Percentiles rank a stretch among this genome's conserved stretches.
Conservation (phyloP, 2,888 invertebrate genomes). For the Zaprionus obscuricornis region DNA sequence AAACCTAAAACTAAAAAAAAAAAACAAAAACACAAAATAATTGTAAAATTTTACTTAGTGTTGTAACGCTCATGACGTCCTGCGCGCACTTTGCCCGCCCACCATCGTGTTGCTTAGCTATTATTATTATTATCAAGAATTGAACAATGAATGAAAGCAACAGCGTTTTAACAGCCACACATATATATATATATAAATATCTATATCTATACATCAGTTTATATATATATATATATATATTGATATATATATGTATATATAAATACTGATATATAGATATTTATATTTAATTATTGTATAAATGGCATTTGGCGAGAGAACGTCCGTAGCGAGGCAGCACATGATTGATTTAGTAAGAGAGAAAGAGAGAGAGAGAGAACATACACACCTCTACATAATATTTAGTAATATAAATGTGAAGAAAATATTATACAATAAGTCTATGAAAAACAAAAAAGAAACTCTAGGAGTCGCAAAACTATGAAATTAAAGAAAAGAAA, state of each 20-base stretch:
- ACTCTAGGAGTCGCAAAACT: constrained; percentile 66
- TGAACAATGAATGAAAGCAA: constrained; percentile 16
- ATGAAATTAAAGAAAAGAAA: constrained; percentile 63
- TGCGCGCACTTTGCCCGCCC: constrained; percentile 65
- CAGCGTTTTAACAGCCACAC: constrained; percentile 48
- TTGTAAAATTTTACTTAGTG: constrained; percentile 79
- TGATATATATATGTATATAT: constrained; percentile 14
- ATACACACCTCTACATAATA: constrained; percentile 70
- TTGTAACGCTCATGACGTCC: constrained; percentile 77
- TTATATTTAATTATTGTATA: constrained; percentile 58
- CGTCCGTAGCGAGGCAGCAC: constrained; percentile 50
- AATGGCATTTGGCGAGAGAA: constrained; percentile 48
- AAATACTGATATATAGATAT: constrained; percentile 4
- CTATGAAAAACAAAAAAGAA: constrained; percentile 61
- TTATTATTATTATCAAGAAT: constrained; percentile 24
- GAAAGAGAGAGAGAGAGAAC: constrained; percentile 37
- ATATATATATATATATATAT: constrained; percentile 24
- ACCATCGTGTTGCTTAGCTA: constrained; percentile 62
- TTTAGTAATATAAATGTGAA: constrained; percentile 75
- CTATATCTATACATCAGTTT: constrained; percentile 9
- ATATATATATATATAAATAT: constrained; percentile 3
- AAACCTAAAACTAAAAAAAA: too few species aligned
- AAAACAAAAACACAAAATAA: too few species aligned
- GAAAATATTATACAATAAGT: constrained; percentile 69
- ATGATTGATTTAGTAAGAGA: constrained; percentile 23